These are phyloP conservation scores for Corvus moneduloides DNA, from an alignment of 2,113 vertebrate genomes.

Conservation along the genomic window DNA sequence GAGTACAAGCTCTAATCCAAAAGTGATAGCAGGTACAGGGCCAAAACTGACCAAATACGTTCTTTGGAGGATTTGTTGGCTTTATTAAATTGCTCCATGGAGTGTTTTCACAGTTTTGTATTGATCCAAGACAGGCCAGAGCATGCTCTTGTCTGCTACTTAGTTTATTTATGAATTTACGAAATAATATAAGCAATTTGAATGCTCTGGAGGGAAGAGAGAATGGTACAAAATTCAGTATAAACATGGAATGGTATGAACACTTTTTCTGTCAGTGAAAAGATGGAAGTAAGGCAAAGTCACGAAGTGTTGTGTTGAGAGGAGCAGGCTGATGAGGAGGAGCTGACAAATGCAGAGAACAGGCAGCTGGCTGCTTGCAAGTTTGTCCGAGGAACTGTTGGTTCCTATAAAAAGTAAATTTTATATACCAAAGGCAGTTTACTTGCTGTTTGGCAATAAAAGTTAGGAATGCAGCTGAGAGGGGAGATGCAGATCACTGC, in stretches of 20 bases:
- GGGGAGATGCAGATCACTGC: not conserved
- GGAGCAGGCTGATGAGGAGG: not conserved
- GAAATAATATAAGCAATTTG: not conserved
- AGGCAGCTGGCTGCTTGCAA: not conserved
- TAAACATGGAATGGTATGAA: not conserved
- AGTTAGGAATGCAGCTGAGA: not conserved
- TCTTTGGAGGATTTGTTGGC: not conserved
- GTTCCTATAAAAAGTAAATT: not conserved
- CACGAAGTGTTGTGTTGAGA: not conserved
- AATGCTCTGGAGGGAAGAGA: not conserved
- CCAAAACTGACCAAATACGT: not conserved
- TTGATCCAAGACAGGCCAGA: not conserved
- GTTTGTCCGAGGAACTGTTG: constrained; percentile 12
- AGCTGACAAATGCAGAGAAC: not conserved
- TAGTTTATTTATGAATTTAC: not conserved
- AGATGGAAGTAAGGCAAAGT: not conserved
- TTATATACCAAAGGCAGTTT: not conserved
- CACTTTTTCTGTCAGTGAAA: not conserved
- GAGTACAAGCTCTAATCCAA: not conserved
- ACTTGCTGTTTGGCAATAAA: not conserved
- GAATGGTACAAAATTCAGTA: not conserved
- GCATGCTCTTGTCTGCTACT: not conserved
- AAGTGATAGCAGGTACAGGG: not conserved
- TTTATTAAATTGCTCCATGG: not conserved
- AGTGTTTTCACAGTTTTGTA: not conserved